Percentiles rank a stretch among this genome's conserved stretches.
phyloP scores from a whole-genome alignment of 2,797 vertebrate species.

The Cossypha heuglini region DNA sequence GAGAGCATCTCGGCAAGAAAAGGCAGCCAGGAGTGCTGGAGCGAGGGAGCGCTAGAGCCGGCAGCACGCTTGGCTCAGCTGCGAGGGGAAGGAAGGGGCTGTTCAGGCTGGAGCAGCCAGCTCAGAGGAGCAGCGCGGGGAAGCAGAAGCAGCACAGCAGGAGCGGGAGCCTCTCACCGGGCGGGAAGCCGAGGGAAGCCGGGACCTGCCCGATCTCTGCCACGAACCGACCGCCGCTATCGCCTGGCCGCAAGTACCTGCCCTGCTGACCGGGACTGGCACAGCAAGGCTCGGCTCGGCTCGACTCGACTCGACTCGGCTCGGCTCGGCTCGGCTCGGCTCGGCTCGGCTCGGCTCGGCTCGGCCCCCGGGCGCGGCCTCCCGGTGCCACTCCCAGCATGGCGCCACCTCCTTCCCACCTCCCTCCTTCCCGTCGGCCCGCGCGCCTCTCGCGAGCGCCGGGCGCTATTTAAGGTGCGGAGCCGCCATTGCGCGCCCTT shows the following conservation, averaged over 20 bases:
- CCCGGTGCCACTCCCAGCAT: background rate
- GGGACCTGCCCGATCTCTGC: no score
- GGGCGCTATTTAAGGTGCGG: background rate
- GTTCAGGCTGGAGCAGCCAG: background rate
- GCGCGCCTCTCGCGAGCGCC: background rate
- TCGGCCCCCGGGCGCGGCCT: accelerated
- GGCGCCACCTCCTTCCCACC: accelerated
- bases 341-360: no score
- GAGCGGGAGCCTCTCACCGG: background rate
- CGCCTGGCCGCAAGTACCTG: background rate
- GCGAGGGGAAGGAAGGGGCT: background rate
- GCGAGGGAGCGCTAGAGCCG: background rate
- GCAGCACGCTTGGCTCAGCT: accelerated
- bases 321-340: no score
- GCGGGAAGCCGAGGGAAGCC: background rate
- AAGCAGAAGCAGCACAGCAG: background rate
- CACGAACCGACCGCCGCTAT: background rate
- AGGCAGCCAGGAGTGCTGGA: accelerated
- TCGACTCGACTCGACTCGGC: no score
- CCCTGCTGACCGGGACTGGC: background rate
- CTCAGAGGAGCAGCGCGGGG: background rate
- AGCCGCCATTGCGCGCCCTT: accelerated
- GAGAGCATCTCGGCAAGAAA: background rate
- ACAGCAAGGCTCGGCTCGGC: background rate
- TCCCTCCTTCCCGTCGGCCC: background rate